phyloP scores from a whole-genome alignment of 2,797 vertebrate genomes.

The Syndactyla subalaris region DNA sequence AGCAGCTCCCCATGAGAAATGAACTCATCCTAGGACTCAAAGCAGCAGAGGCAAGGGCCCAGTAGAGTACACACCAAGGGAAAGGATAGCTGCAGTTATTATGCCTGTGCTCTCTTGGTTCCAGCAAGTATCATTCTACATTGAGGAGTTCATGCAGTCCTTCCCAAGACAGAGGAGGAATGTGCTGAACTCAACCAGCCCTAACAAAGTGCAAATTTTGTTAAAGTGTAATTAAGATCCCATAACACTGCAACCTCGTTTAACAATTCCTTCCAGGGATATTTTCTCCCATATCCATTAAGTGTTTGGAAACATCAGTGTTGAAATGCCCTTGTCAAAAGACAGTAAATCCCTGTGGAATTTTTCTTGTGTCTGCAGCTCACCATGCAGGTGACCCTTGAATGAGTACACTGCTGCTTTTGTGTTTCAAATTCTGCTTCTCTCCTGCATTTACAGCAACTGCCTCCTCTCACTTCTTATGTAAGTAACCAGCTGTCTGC shows the following conservation, averaged over 20 bases:
- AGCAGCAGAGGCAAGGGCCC: not conserved
- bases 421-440: not conserved
- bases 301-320: not conserved
- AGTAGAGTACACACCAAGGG: not conserved
- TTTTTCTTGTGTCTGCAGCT: not conserved
- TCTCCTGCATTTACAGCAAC: not conserved
- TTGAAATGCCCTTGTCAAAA: not conserved
- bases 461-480: not conserved
- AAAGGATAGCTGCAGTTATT: not conserved
- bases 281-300: not conserved
- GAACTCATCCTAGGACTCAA: not conserved
- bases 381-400: not conserved
- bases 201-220: not conserved
- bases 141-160: not conserved
- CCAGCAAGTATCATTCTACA: not conserved
- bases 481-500: not conserved
- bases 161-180: not conserved
- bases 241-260: accelerated
- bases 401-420: not conserved
- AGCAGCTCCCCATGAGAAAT: not conserved
- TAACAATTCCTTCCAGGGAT: not conserved
- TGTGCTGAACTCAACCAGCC: not conserved
- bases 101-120: not conserved
- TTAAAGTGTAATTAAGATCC: not conserved
- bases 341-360: not conserved